Percentiles rank a stretch among this genome's conserved stretches.
These are phyloP conservation scores for Melanotaenia duboulayi DNA, from an alignment of 2,113 vertebrate genomes.

Conservation along the genomic window DNA sequence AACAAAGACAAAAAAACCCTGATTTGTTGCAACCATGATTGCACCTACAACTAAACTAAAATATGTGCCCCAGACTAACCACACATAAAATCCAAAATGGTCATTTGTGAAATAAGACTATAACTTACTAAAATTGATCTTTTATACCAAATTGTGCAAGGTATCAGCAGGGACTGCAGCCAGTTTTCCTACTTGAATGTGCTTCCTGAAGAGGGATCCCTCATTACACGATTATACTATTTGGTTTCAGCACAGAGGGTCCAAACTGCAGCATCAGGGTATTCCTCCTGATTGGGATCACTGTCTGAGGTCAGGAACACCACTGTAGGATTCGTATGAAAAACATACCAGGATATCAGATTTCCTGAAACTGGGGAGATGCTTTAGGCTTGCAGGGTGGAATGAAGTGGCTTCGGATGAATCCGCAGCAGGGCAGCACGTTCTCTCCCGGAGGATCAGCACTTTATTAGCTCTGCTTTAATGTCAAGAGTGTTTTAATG, in stretches of 20 bases:
- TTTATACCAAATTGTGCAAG: slow-evolving; percentile 68
- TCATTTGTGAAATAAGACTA: slow-evolving; percentile 72
- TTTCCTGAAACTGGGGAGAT: slow-evolving; percentile 65
- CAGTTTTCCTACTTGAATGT: slow-evolving; percentile 72
- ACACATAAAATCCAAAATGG: slow-evolving; percentile 35
- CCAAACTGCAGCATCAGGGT: slow-evolving; percentile 80
- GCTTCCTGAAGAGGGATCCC: slow-evolving; percentile 75
- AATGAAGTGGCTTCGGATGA: slow-evolving; percentile 57
- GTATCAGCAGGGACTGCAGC: slow-evolving; percentile 63
- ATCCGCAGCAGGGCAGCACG: slow-evolving; percentile 44
- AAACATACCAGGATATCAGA: slow-evolving; percentile 61
- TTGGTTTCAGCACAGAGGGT: slow-evolving; percentile 71
- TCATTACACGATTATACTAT: slow-evolving; percentile 79
- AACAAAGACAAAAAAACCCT: slow-evolving; percentile 30
- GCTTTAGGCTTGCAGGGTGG: slow-evolving; percentile 52
- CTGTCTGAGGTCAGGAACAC: slow-evolving; percentile 77
- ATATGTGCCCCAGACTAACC: slow-evolving; percentile 48
- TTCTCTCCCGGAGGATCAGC: slow-evolving; percentile 49
- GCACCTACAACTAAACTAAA: slow-evolving; percentile 22
- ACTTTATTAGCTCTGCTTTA: slow-evolving; percentile 69
- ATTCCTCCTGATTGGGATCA: slow-evolving; percentile 76
- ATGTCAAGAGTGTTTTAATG: slow-evolving; percentile 46
- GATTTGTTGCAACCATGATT: slow-evolving; percentile 56
- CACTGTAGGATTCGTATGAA: slow-evolving; percentile 68
- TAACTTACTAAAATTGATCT: slow-evolving; percentile 70